Evolutionary conservation across 2,888 invertebrate species (phyloP).

Genomic region (Cancer borealis): DNA sequence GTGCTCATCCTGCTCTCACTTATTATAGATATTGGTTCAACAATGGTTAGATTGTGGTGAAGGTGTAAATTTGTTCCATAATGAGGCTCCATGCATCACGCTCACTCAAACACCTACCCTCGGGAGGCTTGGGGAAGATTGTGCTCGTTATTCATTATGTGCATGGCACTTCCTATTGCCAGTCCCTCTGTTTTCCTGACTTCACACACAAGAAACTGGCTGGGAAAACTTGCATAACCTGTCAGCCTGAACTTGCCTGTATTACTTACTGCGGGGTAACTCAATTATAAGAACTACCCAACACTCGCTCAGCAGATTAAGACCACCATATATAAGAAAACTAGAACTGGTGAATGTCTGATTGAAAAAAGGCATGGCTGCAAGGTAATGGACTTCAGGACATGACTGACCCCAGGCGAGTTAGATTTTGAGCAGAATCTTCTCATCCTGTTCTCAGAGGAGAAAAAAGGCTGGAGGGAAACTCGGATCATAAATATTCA

Average conservation of each 20-base stretch:
- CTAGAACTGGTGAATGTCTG: neutral
- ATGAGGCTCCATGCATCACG: slow-evolving; percentile 46
- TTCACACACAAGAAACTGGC: neutral
- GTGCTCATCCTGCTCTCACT: slow-evolving; percentile 17
- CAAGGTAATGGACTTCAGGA: neutral
- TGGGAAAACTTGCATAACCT: neutral
- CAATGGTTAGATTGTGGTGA: slow-evolving; percentile 20
- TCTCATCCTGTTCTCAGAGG: slow-evolving; percentile 1
- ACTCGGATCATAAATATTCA: neutral
- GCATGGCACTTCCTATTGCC: neutral
- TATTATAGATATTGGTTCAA: slow-evolving; percentile 34
- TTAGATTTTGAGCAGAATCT: neutral
- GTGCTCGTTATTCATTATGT: neutral
- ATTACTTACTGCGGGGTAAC: neutral
- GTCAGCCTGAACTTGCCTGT: neutral
- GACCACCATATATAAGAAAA: neutral
- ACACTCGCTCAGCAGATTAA: neutral
- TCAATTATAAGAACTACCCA: neutral
- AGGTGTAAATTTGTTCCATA: slow-evolving; percentile 45
- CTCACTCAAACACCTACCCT: neutral
- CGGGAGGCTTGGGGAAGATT: neutral
- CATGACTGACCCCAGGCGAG: neutral
- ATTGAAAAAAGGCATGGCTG: neutral
- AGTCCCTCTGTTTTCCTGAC: neutral
- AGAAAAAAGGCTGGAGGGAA: neutral